Evolutionary conservation across 2,113 vertebrate species (phyloP).

Genomic region (Xyrauchen texanus): DNA sequence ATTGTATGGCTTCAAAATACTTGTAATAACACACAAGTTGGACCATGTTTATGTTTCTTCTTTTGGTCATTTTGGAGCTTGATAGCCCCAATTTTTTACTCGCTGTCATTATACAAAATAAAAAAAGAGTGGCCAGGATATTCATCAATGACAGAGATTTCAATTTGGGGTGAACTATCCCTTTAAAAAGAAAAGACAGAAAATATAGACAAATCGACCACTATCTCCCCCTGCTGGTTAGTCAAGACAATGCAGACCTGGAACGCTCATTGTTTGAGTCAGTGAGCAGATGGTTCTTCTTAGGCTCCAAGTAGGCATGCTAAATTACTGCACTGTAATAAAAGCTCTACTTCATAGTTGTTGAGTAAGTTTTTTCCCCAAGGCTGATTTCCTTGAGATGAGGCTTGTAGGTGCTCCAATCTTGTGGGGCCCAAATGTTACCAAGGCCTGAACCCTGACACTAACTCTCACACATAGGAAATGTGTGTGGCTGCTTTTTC

Average conservation of each 20-base stretch:
- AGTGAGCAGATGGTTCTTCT: slow-evolving; percentile 66
- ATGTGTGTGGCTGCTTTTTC: slow-evolving; percentile 24
- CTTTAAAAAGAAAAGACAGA: not conserved
- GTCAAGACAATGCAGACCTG: slow-evolving; percentile 4
- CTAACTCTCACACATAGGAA: slow-evolving; percentile 28
- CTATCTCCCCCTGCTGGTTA: slow-evolving; percentile 51
- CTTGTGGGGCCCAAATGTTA: slow-evolving; percentile 38
- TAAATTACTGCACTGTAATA: slow-evolving; percentile 60
- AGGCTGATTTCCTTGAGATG: slow-evolving; percentile 50
- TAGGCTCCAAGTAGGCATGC: slow-evolving; percentile 51
- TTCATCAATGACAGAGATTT: slow-evolving; percentile 1
- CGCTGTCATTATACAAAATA: no score
- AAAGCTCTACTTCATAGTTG: slow-evolving; percentile 55
- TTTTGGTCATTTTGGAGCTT: no score
- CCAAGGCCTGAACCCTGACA: slow-evolving; percentile 36
- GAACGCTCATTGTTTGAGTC: slow-evolving; percentile 38
- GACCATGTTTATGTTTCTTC: no score
- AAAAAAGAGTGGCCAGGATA: not conserved
- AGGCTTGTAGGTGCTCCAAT: slow-evolving; percentile 42
- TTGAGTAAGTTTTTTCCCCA: slow-evolving; percentile 49
- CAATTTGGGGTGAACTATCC: not conserved
- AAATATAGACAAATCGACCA: slow-evolving; percentile 15
- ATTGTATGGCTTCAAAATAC: no score
- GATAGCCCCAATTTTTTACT: no score
- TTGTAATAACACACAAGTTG: no score